A percentile compares a stretch with the other conserved stretches of the same genome.
Conservation (phyloP, 2,888 invertebrate genomes). For the Drosophila prolongata region DNA sequence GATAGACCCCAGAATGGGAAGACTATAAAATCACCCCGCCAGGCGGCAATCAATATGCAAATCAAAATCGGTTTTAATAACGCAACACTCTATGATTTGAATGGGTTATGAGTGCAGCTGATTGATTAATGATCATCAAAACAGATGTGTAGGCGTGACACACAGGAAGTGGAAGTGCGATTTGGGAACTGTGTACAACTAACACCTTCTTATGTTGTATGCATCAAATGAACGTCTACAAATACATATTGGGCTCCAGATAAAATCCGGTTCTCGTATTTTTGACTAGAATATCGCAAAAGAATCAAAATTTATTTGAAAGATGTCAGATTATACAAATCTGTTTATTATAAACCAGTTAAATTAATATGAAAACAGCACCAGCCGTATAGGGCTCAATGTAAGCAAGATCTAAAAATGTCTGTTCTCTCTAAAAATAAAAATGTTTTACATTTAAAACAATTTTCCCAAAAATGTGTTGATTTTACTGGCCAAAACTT, state of each 20-base stretch:
- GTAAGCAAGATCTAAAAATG: background rate
- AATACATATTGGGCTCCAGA: too few relatives aligned
- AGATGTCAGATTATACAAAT: too few relatives aligned
- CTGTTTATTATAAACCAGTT: too few relatives aligned
- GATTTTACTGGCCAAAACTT: slow-evolving; percentile 16
- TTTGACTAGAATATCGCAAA: too few relatives aligned
- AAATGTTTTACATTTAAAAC: background rate
- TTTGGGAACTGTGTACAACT: slow-evolving; percentile 8
- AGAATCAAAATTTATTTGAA: too few relatives aligned
- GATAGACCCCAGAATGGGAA: slow-evolving; percentile 17
- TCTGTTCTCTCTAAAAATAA: background rate
- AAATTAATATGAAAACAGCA: too few relatives aligned
- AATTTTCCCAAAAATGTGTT: slow-evolving; percentile 3
- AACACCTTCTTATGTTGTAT: background rate
- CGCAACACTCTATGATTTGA: slow-evolving; percentile 36
- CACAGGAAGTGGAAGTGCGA: slow-evolving; percentile 28
- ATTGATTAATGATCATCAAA: slow-evolving; percentile 34
- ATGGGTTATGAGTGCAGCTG: slow-evolving; percentile 39
- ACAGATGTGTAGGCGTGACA: slow-evolving; percentile 1
- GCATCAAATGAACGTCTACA: too few relatives aligned
- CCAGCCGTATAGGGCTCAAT: too few relatives aligned
- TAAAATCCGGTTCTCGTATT: too few relatives aligned
- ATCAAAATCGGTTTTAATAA: slow-evolving; percentile 55
- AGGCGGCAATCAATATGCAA: slow-evolving; percentile 59
- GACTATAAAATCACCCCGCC: slow-evolving; percentile 13